Percentiles rank a stretch among this genome's conserved stretches.
These are phyloP conservation scores for Megaustenia siamemsis DNA, from an alignment of 2,888 invertebrate species.

Conservation along the genomic window DNA sequence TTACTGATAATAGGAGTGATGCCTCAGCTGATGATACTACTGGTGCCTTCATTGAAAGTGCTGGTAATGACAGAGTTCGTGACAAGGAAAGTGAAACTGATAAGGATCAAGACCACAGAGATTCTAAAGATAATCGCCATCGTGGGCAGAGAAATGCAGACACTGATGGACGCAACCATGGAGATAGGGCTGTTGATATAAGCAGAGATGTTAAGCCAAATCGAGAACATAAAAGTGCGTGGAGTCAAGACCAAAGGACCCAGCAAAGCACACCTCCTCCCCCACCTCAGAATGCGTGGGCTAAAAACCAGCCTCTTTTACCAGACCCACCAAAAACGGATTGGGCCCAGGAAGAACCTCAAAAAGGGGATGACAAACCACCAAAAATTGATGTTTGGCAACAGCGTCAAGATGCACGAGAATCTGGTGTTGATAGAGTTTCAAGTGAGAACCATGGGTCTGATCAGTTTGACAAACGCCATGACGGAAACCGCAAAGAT, in stretches of 20 bases:
- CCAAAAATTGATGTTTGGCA: slow-evolving; percentile 38
- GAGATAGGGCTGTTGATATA: background rate
- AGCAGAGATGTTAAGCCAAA: slow-evolving; percentile 27
- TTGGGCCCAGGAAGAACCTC: slow-evolving; percentile 28
- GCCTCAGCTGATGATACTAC: slow-evolving; percentile 75
- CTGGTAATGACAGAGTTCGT: slow-evolving; percentile 37
- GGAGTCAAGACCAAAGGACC: slow-evolving; percentile 35
- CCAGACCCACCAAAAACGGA: slow-evolving; percentile 52
- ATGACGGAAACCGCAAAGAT: slow-evolving; percentile 53
- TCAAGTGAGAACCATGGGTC: slow-evolving; percentile 29
- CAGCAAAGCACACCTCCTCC: slow-evolving; percentile 23
- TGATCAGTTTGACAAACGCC: slow-evolving; percentile 48
- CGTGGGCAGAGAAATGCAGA: slow-evolving; percentile 13
- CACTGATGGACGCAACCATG: slow-evolving; percentile 1
- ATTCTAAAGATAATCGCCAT: slow-evolving; percentile 48
- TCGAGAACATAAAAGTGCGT: slow-evolving; percentile 41
- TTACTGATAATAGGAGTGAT: slow-evolving; percentile 71
- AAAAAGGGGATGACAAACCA: slow-evolving; percentile 34
- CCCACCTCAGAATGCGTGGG: slow-evolving; percentile 47
- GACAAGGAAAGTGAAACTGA: slow-evolving; percentile 58
- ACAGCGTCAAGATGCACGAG: slow-evolving; percentile 42
- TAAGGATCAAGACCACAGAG: slow-evolving; percentile 47
- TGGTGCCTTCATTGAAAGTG: slow-evolving; percentile 69
- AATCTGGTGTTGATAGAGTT: slow-evolving; percentile 26
- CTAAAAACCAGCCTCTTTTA: slow-evolving; percentile 41